Percentiles rank a stretch among this genome's conserved stretches.
phyloP scores from a whole-genome alignment of 2,797 vertebrate genomes.

The Echiichthys vipera region DNA sequence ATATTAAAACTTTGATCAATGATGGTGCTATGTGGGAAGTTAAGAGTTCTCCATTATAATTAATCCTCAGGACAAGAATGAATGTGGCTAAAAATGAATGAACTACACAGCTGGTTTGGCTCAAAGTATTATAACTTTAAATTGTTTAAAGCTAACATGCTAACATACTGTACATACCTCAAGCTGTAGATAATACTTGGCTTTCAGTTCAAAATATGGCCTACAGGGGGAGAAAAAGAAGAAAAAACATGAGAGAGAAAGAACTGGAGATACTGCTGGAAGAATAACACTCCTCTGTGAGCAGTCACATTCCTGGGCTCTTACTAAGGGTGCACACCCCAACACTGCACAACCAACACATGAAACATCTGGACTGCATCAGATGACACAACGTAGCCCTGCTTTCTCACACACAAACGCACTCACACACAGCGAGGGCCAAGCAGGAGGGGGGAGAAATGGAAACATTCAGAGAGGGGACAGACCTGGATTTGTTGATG shows the following conservation, averaged over 20 bases:
- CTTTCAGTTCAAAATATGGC: constrained; percentile 98
- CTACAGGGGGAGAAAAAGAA: constrained; percentile 79
- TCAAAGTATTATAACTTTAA: neutral
- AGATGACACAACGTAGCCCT: constrained; percentile 42
- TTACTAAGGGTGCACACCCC: constrained; percentile 61
- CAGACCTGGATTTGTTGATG: constrained; percentile 97
- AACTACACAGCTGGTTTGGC: neutral
- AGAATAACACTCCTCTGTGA: constrained; percentile 67
- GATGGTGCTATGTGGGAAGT: too few species aligned
- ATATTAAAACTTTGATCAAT: neutral
- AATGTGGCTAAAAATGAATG: neutral
- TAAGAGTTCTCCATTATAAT: too few species aligned
- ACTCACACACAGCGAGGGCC: constrained; percentile 26
- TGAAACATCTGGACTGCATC: constrained; percentile 79
- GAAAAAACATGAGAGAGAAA: constrained; percentile 34
- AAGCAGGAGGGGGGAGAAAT: neutral
- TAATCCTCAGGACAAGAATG: too few species aligned
- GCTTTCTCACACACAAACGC: constrained; percentile 21
- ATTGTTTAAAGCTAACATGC: neutral
- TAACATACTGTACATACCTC: constrained; percentile 89
- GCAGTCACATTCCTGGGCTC: constrained; percentile 77
- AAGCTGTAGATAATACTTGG: constrained; percentile 95
- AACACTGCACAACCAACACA: constrained; percentile 41
- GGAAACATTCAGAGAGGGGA: constrained; percentile 5
- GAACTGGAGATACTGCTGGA: constrained; percentile 49